Conservation (phyloP, 2,797 vertebrate genomes). For the Ctenopoma multispine region DNA sequence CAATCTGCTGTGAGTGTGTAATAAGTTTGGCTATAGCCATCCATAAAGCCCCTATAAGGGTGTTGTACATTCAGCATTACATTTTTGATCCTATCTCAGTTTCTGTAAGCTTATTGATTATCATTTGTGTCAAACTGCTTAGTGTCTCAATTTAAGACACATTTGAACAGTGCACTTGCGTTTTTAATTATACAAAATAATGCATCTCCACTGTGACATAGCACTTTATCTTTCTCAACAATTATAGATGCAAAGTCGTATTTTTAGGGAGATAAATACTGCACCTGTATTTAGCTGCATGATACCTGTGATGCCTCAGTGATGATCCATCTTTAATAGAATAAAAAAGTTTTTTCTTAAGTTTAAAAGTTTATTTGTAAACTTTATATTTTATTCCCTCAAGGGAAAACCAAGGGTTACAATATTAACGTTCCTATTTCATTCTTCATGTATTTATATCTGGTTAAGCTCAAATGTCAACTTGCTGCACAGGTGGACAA, state of each 20-base stretch:
- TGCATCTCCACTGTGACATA: background rate
- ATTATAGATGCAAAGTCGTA: conserved; percentile 11
- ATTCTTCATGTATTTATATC: conserved; percentile 36
- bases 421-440: conserved; percentile 18
- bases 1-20: conserved; percentile 66
- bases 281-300: background rate
- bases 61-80: conserved; percentile 58
- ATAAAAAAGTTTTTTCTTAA: background rate
- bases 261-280: conserved; percentile 10
- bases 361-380: conserved; percentile 7
- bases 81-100: conserved; percentile 64
- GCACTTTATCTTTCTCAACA: conserved; percentile 7
- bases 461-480: conserved; percentile 53
- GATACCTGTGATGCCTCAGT: conserved; percentile 7
- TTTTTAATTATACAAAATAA: background rate
- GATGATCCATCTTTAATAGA: conserved; percentile 27
- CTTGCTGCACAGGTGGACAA: conserved; percentile 34
- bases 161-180: conserved; percentile 10
- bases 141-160: conserved; percentile 37
- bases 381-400: conserved; percentile 18
- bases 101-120: conserved; percentile 67
- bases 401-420: conserved; percentile 10
- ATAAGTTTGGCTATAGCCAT: conserved; percentile 73
- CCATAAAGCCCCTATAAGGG: conserved; percentile 63
- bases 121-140: conserved; percentile 43